Conservation (phyloP, 2,797 vertebrate genomes). For the Sphaeramia orbicularis region DNA sequence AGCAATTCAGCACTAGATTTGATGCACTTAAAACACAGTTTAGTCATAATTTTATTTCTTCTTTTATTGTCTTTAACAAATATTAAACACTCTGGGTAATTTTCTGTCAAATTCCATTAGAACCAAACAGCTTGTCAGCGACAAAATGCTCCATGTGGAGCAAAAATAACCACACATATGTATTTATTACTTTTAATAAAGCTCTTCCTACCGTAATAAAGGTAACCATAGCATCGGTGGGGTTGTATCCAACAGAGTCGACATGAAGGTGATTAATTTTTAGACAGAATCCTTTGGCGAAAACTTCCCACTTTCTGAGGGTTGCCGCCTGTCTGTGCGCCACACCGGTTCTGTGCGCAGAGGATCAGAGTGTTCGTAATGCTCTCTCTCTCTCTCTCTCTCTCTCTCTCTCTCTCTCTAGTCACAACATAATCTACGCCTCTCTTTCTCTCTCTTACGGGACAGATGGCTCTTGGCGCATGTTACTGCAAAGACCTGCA, state of each 20-base stretch:
- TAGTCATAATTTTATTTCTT: no score
- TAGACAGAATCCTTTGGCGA: slow-evolving; percentile 77
- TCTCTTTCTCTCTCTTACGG: slow-evolving; percentile 43
- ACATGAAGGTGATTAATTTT: slow-evolving; percentile 87
- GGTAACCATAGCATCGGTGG: slow-evolving; percentile 90
- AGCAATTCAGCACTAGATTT: background rate
- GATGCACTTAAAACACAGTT: background rate
- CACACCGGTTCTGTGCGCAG: slow-evolving; percentile 71
- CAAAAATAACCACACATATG: slow-evolving; percentile 1
- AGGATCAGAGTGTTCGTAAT: slow-evolving; percentile 76
- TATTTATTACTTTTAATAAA: no score
- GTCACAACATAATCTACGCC: slow-evolving; percentile 64
- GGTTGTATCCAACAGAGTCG: slow-evolving; percentile 86
- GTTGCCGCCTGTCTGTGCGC: slow-evolving; percentile 71
- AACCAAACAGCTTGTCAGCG: slow-evolving; percentile 19
- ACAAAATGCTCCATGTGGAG: background rate
- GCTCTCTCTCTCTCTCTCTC: slow-evolving; percentile 64
- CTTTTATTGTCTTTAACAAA: no score
- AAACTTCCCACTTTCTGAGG: slow-evolving; percentile 78
- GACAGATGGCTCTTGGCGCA: slow-evolving; percentile 79
- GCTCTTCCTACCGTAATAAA: slow-evolving; percentile 87
- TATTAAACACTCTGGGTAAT: slow-evolving; percentile 1
- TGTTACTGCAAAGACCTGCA: slow-evolving; percentile 60
- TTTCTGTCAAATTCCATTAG: background rate
- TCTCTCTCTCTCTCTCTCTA: slow-evolving; percentile 36